Evolutionary conservation across 2,888 invertebrate species (phyloP), one percentile per base, ranked within the genome.

Genomic region (Andricus quercusramuli): DNA sequence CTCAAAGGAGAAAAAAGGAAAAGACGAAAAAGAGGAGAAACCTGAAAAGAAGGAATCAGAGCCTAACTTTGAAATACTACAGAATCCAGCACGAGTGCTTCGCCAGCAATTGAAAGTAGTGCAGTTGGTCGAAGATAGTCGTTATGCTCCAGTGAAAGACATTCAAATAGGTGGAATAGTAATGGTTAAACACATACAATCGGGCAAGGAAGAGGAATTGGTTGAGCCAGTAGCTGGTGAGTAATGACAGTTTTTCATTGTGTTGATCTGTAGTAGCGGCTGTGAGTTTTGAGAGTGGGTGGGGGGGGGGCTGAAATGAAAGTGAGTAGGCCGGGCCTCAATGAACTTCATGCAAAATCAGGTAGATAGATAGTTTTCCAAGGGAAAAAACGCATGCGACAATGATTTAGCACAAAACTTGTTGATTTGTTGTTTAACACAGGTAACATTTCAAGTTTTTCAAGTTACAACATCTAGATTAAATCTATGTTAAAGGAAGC

Each of bases 131-230:
- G 98, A 99, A 44, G 96, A 96, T 51, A 95, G 96, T 79, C 95
- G 95, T 11, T 99, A 97, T 91, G 94, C 94, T 44, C 96, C 99
- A 0, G 94, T 99, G 83, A 99, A 99, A 92, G 98, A 99, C 88
- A 95, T 98, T 17, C 95, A 96, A 32, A 98, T 98, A 90, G 99
- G 99, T 37, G 99, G 99, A 25, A 98, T 99, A 89, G 96, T 99
- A 70, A 97, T 99, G 95, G 95, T 99, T 89, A 96, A 96, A 88
- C 98, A 99, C 91, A 94, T 95, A 80, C 97, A 97, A 79, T 96
- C 97, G 13, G 95, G 95, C 0, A 95, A 95, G 85, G 96, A 96
- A 79, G 98, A 74, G 51, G 95, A 96, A 81, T 94, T 99, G 70
- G 98, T 99, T 1, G 98, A 99, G 91, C 97, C 98, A 9, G 98